Base-by-base conservation (phyloP, 2,888 invertebrate species). In the Latheticus oryzae region DNA sequence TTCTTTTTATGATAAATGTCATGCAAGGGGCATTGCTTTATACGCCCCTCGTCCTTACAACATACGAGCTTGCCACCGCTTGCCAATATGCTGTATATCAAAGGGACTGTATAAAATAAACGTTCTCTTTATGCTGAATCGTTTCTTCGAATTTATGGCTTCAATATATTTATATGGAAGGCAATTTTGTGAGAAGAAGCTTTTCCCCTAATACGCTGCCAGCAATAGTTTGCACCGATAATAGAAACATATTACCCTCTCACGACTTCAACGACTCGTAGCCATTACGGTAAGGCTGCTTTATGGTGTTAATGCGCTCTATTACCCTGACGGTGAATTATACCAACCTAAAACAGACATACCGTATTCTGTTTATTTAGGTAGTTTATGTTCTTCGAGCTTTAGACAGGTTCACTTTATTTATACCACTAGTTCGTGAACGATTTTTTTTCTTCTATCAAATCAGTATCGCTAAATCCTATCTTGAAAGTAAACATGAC, bases 201-300 rank as follows among this genome's bases (percentile, higher is more conserved):
- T 68, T 68, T 68, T 67, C 69, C 72, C 66, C 67, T 73, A 73
- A 70, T 68, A 70, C 72, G 69, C 73, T 67, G 69, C 60, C 69
- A 68, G 73, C 72, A 74, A 74, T 76, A 76, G 76, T 76, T 76
- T 74, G 75, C 74, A 69, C 74, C 73, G 77, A 77, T 79, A 79
- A 79, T 79, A 79, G 78, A 79, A 79, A 79, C 78, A 77, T 79
- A 79, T 78, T 78, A 78, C 78, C 77, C 76, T 77, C 78, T 77
- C 76, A 74, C 76, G 74, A 76, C 76, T 77, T 77, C 76, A 77
- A 76, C 78, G 76, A 77, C 75, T 77, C 73, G 70, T 71, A 70
- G 74, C 77, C 76, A 78, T 79, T 79, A 78, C 76, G 68, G 72
- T 76, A 77, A 78, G 78, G 75, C 77, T 78, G 78, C 71, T 79